Base-by-base conservation (phyloP, 2,888 invertebrate genomes). In the Petrophora chlorosata region DNA sequence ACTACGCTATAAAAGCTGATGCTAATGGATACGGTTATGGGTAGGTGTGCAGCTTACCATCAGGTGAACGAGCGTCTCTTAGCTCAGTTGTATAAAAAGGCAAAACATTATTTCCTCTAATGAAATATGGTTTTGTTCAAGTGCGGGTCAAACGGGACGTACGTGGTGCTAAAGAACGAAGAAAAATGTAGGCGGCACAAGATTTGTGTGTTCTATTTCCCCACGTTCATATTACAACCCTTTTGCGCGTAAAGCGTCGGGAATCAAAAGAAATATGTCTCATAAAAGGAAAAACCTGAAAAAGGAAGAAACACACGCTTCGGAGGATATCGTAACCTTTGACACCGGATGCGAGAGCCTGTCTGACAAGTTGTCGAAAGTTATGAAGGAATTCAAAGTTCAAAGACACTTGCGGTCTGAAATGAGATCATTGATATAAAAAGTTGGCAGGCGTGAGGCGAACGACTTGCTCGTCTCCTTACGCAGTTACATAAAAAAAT, bases 251-350 rank as follows among this genome's bases (percentile, higher is more conserved):
- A 25, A 38, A 30, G 15, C 15, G 22, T 26, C 32, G 14, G 5
- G 30, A 42, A 30, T 36, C 42, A 41, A 42, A 48, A 26, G 48
- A 32, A 42, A 42, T 32, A 36, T 42, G 26, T 36, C 10, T 30
- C 9, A 10, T 41, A 14, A 41, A 29, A 30, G 16, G 12, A 26
- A 35, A 30, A 30, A 15, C 46, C 22, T 35, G 40, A 16, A 17
- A 25, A 40, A 30, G 25, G 41, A n/a, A 41, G 41, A 48, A 36
- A 48, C 42, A 42, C 47, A 38, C 5, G 30, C 34, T 39, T 38
- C 13, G 19, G n/a, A 36, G 1, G 25, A 17, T 25, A 45, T 34
- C 19, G 30, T 53, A 47, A 44, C 39, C 36, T 47, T 54, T 42
- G 41, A 49, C 23, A 42, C 26, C 15, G 17, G 41, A 48, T 48